Evolutionary conservation across 2,797 vertebrate genomes (phyloP).

Genomic region (Sphenodon punctatus): DNA sequence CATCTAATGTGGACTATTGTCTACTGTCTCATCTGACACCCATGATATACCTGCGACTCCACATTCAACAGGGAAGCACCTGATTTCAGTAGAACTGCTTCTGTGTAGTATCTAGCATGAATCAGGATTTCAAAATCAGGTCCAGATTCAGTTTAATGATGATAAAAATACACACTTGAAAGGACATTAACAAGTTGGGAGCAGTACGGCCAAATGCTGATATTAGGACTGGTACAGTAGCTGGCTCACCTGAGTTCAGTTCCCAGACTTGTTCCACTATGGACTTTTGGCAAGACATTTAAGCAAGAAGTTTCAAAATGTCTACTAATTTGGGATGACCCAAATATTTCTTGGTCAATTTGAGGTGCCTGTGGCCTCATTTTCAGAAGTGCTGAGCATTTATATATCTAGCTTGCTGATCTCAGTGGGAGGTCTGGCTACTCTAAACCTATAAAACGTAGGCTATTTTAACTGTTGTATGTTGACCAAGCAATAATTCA

Average conservation of each 20-base stretch:
- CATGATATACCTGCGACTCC: neutral
- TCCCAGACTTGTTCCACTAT: neutral
- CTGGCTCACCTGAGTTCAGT: neutral
- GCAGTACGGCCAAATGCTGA: accelerated
- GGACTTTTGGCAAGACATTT: neutral
- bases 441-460: accelerated
- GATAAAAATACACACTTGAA: neutral
- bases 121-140: neutral
- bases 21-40: no score
- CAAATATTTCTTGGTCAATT: neutral
- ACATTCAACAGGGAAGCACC: neutral
- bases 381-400: neutral
- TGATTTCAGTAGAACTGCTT: neutral
- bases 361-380: neutral
- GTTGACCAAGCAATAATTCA: neutral
- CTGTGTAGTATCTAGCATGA: neutral
- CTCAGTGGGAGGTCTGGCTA: accelerated
- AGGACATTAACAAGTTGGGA: neutral
- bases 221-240: neutral
- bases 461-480: neutral
- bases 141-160: neutral
- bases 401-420: neutral
- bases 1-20: no score
- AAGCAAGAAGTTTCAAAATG: neutral
- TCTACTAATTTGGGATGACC: accelerated